These are phyloP conservation scores for Apodemus speciosus DNA, from an alignment of 2,113 vertebrate genomes.

Conservation along the genomic window DNA sequence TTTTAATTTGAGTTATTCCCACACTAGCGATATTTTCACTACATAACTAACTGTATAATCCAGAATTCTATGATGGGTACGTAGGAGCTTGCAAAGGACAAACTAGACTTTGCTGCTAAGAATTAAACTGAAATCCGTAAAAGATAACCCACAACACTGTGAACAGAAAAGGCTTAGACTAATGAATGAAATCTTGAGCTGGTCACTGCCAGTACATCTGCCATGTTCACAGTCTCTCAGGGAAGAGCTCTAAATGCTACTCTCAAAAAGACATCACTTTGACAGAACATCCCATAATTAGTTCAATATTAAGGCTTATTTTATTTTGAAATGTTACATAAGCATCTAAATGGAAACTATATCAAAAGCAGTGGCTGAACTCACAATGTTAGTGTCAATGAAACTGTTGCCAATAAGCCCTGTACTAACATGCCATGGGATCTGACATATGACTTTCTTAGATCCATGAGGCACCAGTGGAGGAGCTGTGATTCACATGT, in stretches of 20 bases:
- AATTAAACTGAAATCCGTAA: conserved; percentile 44
- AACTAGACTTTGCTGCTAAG: conserved; percentile 37
- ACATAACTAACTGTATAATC: conserved; percentile 51
- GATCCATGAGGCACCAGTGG: conserved; percentile 1
- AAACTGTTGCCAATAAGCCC: conserved; percentile 17
- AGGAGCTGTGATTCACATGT: conserved; percentile 23
- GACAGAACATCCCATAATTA: conserved; percentile 30
- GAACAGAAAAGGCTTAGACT: conserved; percentile 32
- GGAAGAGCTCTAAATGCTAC: conserved; percentile 33
- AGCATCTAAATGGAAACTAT: conserved; percentile 56
- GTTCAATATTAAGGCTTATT: conserved; percentile 44
- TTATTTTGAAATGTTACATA: conserved; percentile 63
- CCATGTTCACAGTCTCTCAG: conserved; percentile 7
- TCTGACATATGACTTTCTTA: conserved; percentile 33
- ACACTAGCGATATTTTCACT: conserved; percentile 65
- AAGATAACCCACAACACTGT: conserved; percentile 38
- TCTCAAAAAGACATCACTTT: conserved; percentile 46
- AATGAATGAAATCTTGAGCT: conserved; percentile 41
- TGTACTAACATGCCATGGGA: conserved; percentile 38
- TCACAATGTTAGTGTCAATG: conserved; percentile 37
- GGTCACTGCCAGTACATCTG: background rate
- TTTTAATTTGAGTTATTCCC: conserved; percentile 62
- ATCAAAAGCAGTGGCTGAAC: conserved; percentile 32
- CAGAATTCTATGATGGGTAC: background rate
- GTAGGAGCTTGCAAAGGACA: conserved; percentile 21